These are phyloP conservation scores for Elanoides forficatus DNA, from an alignment of 2,113 vertebrate genomes.

Conservation along the genomic window DNA sequence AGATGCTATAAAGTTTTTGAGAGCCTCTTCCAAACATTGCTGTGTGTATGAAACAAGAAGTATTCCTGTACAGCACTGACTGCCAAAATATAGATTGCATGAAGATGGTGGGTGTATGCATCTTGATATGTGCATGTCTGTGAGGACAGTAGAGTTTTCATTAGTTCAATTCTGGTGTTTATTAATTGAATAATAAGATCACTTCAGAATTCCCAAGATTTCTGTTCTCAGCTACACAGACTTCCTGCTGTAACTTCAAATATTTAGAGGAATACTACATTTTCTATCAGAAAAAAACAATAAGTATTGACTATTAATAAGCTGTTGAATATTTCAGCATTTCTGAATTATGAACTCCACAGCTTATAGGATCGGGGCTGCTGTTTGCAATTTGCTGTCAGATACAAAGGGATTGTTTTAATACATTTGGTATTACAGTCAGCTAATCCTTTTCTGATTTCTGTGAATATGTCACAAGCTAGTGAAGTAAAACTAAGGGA, in stretches of 20 bases:
- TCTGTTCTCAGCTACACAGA: neutral
- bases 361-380: neutral
- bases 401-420: conserved; percentile 49
- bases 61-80: neutral
- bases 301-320: conserved; percentile 3
- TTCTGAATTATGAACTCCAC: neutral
- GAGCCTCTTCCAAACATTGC: neutral
- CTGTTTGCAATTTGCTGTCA: conserved; percentile 41
- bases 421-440: conserved; percentile 30
- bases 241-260: neutral
- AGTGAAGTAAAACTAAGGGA: neutral
- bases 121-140: neutral
- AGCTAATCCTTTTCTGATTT: conserved; percentile 32
- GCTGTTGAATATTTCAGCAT: conserved; percentile 41
- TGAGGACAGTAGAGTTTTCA: neutral
- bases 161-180: neutral
- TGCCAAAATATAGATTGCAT: neutral
- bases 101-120: neutral
- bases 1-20: neutral
- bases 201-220: neutral
- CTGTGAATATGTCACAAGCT: neutral
- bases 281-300: neutral
- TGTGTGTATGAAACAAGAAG: neutral
- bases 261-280: neutral
- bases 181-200: neutral